Evolutionary conservation across 2,113 vertebrate genomes (phyloP).

Genomic region (Oncorhynchus kisutch): DNA sequence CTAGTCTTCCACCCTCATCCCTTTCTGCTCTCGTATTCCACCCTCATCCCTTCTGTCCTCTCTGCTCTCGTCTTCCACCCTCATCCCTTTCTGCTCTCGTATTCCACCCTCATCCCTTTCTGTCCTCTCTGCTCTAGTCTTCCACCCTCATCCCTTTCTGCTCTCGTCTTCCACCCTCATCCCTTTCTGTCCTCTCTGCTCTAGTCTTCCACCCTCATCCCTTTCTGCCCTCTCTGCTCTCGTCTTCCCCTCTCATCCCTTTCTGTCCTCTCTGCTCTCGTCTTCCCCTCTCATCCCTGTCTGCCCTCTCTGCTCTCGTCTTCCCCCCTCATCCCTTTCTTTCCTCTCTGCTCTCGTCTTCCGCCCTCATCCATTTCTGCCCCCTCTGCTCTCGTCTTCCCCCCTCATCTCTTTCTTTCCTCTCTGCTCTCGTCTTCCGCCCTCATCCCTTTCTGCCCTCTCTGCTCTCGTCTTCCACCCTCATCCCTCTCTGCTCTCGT

Average conservation of each 20-base stretch:
- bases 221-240: too few species aligned
- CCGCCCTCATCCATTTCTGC: too few species aligned
- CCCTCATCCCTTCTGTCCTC: too few species aligned
- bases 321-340: not conserved
- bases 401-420: too few species aligned
- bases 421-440: not conserved
- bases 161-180: too few species aligned
- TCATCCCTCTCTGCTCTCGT: too few species aligned
- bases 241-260: not conserved
- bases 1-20: not conserved
- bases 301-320: not conserved
- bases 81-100: too few species aligned
- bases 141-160: not conserved
- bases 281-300: not conserved
- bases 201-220: not conserved
- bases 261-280: too few species aligned
- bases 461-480: not conserved
- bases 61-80: not conserved
- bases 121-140: not conserved
- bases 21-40: not conserved
- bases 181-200: too few species aligned
- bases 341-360: too few species aligned
- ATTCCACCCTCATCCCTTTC: not conserved
- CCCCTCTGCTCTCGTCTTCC: not conserved
- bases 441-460: too few species aligned